A percentile compares a stretch with the other conserved stretches of the same genome.
phyloP scores from a whole-genome alignment of 2,113 vertebrate genomes.

The Trinectes maculatus region DNA sequence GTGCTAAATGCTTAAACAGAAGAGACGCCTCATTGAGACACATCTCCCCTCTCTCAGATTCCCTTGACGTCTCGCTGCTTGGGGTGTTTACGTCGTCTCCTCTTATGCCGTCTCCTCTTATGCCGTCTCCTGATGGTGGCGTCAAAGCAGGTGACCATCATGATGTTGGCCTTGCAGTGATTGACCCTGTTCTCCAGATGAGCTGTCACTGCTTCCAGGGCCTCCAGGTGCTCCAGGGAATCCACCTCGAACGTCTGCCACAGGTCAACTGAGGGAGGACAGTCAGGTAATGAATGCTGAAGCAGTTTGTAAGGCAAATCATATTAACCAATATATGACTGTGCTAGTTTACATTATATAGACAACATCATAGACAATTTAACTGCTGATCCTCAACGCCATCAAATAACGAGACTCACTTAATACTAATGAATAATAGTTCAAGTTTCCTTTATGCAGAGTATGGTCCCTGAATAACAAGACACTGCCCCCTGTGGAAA shows the following conservation, averaged over 20 bases:
- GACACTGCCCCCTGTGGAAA: conserved; percentile 2
- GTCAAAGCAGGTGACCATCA: conserved; percentile 94
- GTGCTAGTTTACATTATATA: too few relatives aligned
- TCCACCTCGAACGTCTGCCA: conserved; percentile 91
- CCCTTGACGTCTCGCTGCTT: conserved; percentile 31
- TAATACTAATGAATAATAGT: too few relatives aligned
- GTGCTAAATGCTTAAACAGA: neutral
- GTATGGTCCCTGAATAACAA: neutral
- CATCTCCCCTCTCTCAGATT: conserved; percentile 4
- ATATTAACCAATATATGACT: too few relatives aligned
- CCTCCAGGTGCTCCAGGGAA: conserved; percentile 92
- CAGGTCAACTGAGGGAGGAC: conserved; percentile 83
- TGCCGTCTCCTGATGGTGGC: conserved; percentile 82
- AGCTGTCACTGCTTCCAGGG: conserved; percentile 87
- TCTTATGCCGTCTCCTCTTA: conserved; percentile 60
- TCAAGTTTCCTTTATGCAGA: too few relatives aligned
- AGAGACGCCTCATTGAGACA: neutral
- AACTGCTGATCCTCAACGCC: too few relatives aligned
- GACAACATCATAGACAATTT: neutral
- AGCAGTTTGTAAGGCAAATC: neutral
- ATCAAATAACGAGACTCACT: neutral
- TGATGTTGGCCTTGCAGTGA: conserved; percentile 92
- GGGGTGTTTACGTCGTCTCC: neutral
- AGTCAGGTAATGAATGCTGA: neutral
- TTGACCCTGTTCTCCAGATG: conserved; percentile 88